Conservation (phyloP, 2,797 vertebrate genomes). For the Lacerta bilineata region DNA sequence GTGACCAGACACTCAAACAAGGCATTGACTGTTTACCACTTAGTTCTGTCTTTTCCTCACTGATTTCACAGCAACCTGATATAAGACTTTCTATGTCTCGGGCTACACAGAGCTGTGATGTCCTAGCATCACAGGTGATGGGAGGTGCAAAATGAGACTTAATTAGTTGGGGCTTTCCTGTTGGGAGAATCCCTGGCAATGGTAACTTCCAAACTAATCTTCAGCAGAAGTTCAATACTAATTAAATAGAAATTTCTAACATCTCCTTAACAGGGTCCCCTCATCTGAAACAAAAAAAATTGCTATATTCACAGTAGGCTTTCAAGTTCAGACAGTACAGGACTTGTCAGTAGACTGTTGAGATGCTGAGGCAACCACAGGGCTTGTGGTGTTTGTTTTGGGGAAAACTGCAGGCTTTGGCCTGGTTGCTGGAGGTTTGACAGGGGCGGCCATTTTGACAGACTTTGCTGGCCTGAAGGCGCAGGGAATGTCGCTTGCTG, state of each 20-base stretch:
- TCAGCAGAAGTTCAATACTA: constrained; percentile 64
- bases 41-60: constrained; percentile 33
- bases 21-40: constrained; percentile 44
- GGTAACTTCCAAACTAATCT: constrained; percentile 71
- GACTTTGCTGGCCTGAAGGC: constrained; percentile 91
- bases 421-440: constrained; percentile 89
- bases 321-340: constrained; percentile 86
- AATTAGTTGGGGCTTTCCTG: constrained; percentile 49
- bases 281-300: constrained; percentile 43
- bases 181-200: constrained; percentile 65
- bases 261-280: constrained; percentile 58
- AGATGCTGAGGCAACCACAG: constrained; percentile 87
- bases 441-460: constrained; percentile 78
- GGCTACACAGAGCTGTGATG: constrained; percentile 30
- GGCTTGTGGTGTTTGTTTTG: constrained; percentile 85
- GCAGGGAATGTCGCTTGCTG: constrained; percentile 94
- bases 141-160: constrained; percentile 49
- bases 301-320: constrained; percentile 53
- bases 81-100: constrained; percentile 22
- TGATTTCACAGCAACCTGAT: neutral
- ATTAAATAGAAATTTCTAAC: constrained; percentile 66
- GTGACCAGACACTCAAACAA: constrained; percentile 48
- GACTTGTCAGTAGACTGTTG: constrained; percentile 93
- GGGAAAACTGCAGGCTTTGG: constrained; percentile 95
- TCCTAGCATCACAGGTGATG: neutral